phyloP scores from a whole-genome alignment of 2,888 invertebrate species.

The Nomada fabriciana region DNA sequence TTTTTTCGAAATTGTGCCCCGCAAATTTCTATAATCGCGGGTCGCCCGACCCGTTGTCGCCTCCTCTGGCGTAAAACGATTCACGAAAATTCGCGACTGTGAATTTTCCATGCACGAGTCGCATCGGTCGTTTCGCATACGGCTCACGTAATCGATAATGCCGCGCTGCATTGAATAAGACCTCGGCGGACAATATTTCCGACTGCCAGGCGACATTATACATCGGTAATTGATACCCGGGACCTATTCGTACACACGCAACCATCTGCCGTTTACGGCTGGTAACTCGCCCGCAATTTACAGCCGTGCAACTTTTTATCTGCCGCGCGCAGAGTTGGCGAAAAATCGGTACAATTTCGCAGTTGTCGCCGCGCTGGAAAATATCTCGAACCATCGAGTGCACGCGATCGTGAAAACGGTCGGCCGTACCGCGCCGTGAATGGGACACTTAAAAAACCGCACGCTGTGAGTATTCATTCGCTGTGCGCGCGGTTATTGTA shows the following conservation, averaged over 20 bases:
- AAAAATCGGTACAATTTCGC: constrained; percentile 22
- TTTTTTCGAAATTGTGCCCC: constrained; percentile 8
- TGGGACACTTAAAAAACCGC: constrained; percentile 38
- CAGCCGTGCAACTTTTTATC: constrained; percentile 32
- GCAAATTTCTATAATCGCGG: constrained; percentile 36
- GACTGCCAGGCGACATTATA: neutral
- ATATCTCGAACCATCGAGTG: constrained; percentile 20
- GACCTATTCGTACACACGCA: neutral
- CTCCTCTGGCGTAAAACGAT: neutral
- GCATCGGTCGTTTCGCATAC: neutral
- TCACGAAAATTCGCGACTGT: neutral
- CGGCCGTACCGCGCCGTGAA: constrained; percentile 23
- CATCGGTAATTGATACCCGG: neutral
- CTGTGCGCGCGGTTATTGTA: constrained; percentile 52
- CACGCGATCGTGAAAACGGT: constrained; percentile 16
- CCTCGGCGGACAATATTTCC: neutral
- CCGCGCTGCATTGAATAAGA: neutral
- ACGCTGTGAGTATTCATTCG: constrained; percentile 11
- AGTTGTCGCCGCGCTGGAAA: constrained; percentile 1
- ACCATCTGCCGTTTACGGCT: neutral
- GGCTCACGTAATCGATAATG: neutral
- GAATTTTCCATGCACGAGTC: constrained; percentile 4
- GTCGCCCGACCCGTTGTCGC: too few species aligned
- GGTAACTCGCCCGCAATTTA: constrained; percentile 35
- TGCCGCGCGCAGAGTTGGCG: neutral